These are phyloP conservation scores for Aldrovandia affinis DNA, from an alignment of 2,797 vertebrate genomes.

Conservation along the genomic window DNA sequence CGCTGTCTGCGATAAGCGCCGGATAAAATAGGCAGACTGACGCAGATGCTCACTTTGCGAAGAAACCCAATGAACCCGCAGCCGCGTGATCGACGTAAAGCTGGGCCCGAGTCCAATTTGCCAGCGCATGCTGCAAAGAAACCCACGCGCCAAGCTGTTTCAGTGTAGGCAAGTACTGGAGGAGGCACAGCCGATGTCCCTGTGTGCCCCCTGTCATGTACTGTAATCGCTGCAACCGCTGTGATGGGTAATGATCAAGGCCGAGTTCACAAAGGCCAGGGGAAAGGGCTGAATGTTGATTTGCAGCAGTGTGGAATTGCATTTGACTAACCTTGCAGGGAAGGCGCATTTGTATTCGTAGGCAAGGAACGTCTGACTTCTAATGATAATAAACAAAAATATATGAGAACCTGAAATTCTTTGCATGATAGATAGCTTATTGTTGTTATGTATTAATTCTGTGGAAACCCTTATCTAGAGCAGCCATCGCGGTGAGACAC, in stretches of 20 bases:
- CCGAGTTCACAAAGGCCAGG: background rate
- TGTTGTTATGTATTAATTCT: no score
- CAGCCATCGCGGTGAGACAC: no score
- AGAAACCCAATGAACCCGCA: background rate
- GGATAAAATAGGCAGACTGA: background rate
- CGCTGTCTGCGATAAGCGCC: background rate
- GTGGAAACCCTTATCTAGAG: no score
- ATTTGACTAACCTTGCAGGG: background rate
- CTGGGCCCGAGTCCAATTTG: background rate
- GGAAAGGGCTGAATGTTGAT: background rate
- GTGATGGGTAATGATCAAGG: background rate
- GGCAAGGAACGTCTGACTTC: background rate
- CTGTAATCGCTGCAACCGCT: background rate
- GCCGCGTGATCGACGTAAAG: no score
- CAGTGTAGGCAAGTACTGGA: background rate
- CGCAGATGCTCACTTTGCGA: background rate
- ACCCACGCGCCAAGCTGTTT: background rate
- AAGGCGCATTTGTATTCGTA: background rate
- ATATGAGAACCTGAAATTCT: slow-evolving; percentile 4
- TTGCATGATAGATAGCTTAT: no score
- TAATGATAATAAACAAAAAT: background rate
- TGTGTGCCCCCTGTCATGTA: background rate
- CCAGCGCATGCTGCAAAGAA: background rate
- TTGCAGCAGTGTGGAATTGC: background rate
- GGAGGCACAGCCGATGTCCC: background rate